phyloP scores from a whole-genome alignment of 2,888 invertebrate genomes.

The Augiades crinisus region DNA sequence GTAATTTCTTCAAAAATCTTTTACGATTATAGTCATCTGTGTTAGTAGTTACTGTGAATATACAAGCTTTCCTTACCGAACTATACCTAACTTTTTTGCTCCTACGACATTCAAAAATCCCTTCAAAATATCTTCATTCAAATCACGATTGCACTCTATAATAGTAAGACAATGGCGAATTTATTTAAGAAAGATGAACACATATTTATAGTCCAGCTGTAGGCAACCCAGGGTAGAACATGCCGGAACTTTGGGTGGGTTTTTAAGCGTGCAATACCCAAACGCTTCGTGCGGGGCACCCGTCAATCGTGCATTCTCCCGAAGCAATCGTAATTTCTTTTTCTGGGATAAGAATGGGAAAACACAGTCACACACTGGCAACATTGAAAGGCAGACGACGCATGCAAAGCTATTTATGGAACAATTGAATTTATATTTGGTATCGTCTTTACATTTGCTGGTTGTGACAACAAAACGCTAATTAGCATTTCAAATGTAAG shows the following conservation, averaged over 20 bases:
- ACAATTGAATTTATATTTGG: slow-evolving; percentile 41
- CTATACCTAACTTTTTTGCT: not conserved
- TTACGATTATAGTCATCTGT: too few species aligned
- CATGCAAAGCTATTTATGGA: slow-evolving; percentile 51
- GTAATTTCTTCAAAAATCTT: too few species aligned
- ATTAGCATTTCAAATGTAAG: slow-evolving; percentile 49
- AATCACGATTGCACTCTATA: slow-evolving; percentile 27
- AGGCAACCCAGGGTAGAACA: slow-evolving; percentile 51
- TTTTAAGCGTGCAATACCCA: slow-evolving; percentile 70
- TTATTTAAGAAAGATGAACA: slow-evolving; percentile 1
- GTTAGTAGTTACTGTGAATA: too few species aligned
- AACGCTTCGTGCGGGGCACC: slow-evolving; percentile 39
- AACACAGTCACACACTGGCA: slow-evolving; percentile 30
- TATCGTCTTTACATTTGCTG: not conserved
- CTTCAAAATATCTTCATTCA: slow-evolving; percentile 23
- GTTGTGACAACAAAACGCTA: slow-evolving; percentile 35
- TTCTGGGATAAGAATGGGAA: slow-evolving; percentile 7
- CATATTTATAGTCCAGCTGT: slow-evolving; percentile 51
- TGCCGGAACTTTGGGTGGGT: slow-evolving; percentile 55
- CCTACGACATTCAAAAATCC: not conserved
- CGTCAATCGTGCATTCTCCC: slow-evolving; percentile 46
- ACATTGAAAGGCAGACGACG: slow-evolving; percentile 45
- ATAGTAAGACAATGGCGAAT: slow-evolving; percentile 33
- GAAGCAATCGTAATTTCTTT: slow-evolving; percentile 33
- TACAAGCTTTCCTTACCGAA: too few species aligned